phyloP scores from a whole-genome alignment of 2,888 invertebrate genomes.

The Eudemis profundana region DNA sequence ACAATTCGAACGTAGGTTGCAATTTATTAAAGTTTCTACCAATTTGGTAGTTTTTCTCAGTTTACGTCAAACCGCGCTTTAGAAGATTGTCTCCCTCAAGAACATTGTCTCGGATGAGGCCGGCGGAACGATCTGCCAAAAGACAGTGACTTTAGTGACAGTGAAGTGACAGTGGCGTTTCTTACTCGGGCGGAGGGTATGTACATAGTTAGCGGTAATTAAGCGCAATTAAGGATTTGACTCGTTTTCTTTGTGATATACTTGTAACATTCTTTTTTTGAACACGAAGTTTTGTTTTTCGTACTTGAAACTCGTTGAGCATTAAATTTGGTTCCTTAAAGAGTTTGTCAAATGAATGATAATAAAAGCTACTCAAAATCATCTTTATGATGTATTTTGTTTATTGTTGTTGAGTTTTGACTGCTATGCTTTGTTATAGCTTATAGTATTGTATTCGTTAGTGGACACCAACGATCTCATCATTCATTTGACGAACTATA shows the following conservation, averaged over 20 bases:
- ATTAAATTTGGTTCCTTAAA: slow-evolving; percentile 2
- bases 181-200: slow-evolving; percentile 67
- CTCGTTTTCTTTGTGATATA: slow-evolving; percentile 64
- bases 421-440: too few species aligned
- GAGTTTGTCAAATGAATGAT: slow-evolving; percentile 9
- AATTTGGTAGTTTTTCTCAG: slow-evolving; percentile 18
- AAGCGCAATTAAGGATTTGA: slow-evolving; percentile 81
- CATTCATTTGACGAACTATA: not conserved
- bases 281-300: slow-evolving; percentile 10
- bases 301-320: slow-evolving; percentile 26
- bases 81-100: slow-evolving; percentile 61
- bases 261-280: slow-evolving; percentile 34
- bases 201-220: slow-evolving; percentile 59
- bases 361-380: not conserved
- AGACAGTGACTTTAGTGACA: slow-evolving; percentile 62
- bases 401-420: too few species aligned
- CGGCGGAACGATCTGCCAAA: slow-evolving; percentile 62
- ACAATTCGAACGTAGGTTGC: slow-evolving; percentile 10
- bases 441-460: not conserved
- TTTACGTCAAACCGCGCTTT: slow-evolving; percentile 41
- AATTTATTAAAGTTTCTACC: slow-evolving; percentile 6
- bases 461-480: too few species aligned
- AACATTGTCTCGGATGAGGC: slow-evolving; percentile 82
- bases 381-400: too few species aligned
- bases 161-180: slow-evolving; percentile 53